Evolutionary conservation across 1,140 invertebrate species (phyloP).

Genomic region (Contarinia nasturtii): DNA sequence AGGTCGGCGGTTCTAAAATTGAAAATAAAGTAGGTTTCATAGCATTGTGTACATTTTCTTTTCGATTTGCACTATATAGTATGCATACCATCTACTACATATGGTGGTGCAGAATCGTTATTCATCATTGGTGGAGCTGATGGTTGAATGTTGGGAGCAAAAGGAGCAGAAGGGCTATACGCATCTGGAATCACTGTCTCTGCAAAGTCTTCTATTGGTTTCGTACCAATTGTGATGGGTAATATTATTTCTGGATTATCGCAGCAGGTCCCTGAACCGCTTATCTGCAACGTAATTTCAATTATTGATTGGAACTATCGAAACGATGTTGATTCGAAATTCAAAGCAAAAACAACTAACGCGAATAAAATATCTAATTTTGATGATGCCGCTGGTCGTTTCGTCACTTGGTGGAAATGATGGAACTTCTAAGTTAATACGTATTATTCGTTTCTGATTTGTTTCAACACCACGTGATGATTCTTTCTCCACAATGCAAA

Average conservation of each 20-base stretch:
- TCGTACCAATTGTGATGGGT: background rate
- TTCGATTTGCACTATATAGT: too few relatives aligned
- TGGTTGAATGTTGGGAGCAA: too few relatives aligned
- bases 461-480: background rate
- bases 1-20: too few relatives aligned
- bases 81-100: too few relatives aligned
- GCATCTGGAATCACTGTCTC: too few relatives aligned
- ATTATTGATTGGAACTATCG: background rate
- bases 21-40: too few relatives aligned
- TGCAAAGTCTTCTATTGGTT: background rate
- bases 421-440: background rate
- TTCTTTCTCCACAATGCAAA: background rate
- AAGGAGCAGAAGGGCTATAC: too few relatives aligned
- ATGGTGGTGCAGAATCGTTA: too few relatives aligned
- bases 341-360: background rate
- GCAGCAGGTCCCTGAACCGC: too few relatives aligned
- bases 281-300: too few relatives aligned
- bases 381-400: background rate
- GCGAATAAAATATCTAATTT: background rate
- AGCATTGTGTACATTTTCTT: too few relatives aligned
- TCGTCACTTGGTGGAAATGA: background rate
- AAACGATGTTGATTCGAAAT: background rate
- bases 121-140: too few relatives aligned
- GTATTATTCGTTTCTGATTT: background rate
- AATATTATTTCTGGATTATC: background rate